Evolutionary conservation across 2,113 vertebrate species (phyloP).

Genomic region (Colossoma macropomum): DNA sequence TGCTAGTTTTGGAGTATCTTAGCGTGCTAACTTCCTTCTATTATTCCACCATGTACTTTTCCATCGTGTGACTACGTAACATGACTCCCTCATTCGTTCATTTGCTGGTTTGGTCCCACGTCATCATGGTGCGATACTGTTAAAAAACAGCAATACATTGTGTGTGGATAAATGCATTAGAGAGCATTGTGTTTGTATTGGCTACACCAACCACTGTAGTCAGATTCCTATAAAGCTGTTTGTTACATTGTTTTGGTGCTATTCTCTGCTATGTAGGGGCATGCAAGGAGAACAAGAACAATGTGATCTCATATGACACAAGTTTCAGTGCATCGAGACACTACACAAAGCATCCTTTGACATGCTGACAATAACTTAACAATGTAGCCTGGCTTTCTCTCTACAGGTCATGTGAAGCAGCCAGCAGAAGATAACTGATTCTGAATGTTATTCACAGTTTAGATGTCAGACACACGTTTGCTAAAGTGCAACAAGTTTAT

Average conservation of each 20-base stretch:
- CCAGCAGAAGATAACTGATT: conserved; percentile 3
- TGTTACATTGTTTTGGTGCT: conserved; percentile 37
- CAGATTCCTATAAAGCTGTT: conserved; percentile 37
- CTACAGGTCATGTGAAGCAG: conserved; percentile 38
- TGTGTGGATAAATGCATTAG: conserved; percentile 20
- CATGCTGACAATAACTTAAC: conserved; percentile 34
- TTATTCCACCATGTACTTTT: conserved; percentile 36
- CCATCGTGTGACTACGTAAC: conserved; percentile 27
- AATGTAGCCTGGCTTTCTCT: conserved; percentile 23
- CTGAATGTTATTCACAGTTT: background rate
- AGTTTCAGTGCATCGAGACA: conserved; percentile 38
- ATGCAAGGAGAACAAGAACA: conserved; percentile 30
- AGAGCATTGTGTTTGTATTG: conserved; percentile 25
- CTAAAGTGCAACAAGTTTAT: background rate
- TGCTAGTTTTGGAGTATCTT: conserved; percentile 44
- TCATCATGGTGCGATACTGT: conserved; percentile 38
- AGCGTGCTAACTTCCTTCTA: conserved; percentile 30
- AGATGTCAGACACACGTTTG: background rate
- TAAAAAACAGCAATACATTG: conserved; percentile 16
- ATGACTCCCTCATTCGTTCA: conserved; percentile 12
- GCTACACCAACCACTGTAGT: conserved; percentile 7
- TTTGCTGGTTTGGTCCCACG: background rate
- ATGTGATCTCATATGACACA: conserved; percentile 58
- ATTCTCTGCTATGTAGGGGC: conserved; percentile 14
- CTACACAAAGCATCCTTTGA: conserved; percentile 53